phyloP scores from a whole-genome alignment of 1,140 invertebrate genomes.

The Lethrus apterus region DNA sequence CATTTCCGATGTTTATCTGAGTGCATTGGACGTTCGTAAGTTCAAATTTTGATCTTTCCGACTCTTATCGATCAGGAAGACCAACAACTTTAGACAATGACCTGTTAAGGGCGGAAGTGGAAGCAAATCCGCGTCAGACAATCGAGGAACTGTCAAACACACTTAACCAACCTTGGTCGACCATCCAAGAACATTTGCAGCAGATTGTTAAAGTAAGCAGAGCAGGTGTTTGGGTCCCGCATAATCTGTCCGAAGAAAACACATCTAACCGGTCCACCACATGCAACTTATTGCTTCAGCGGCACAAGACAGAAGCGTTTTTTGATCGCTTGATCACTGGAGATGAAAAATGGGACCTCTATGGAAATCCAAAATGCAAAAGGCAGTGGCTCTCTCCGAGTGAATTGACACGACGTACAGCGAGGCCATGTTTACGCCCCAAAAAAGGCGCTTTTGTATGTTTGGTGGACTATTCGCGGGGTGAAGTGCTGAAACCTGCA shows the following conservation, averaged over 20 bases:
- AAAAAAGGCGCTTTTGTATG: background rate
- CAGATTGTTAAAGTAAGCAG: conserved; percentile 21
- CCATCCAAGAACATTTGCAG: too few species aligned
- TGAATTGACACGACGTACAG: background rate
- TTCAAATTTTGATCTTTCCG: background rate
- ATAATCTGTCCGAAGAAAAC: conserved; percentile 23
- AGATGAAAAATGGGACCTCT: conserved; percentile 1
- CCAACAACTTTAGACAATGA: conserved; percentile 15
- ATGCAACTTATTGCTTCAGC: conserved; percentile 10
- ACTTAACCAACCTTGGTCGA: conserved; percentile 12
- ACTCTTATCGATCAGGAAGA: conserved; percentile 7
- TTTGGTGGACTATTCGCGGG: background rate
- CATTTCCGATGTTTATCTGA: conserved; percentile 8
- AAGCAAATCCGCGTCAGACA: conserved; percentile 1
- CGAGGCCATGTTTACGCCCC: background rate
- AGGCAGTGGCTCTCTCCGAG: conserved; percentile 3
- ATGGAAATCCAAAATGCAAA: background rate
- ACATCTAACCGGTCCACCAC: conserved; percentile 10
- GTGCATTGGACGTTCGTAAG: background rate
- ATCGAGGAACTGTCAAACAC: conserved; percentile 4
- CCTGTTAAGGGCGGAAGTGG: conserved; percentile 13
- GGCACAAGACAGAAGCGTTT: conserved; percentile 4
- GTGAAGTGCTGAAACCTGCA: conserved; percentile 11
- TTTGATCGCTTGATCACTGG: conserved; percentile 10
- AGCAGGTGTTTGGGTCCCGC: conserved; percentile 24